A percentile compares a stretch with the other conserved stretches of the same genome.
Conservation (phyloP, 2,797 vertebrate species). For the Megalops cyprinoides region DNA sequence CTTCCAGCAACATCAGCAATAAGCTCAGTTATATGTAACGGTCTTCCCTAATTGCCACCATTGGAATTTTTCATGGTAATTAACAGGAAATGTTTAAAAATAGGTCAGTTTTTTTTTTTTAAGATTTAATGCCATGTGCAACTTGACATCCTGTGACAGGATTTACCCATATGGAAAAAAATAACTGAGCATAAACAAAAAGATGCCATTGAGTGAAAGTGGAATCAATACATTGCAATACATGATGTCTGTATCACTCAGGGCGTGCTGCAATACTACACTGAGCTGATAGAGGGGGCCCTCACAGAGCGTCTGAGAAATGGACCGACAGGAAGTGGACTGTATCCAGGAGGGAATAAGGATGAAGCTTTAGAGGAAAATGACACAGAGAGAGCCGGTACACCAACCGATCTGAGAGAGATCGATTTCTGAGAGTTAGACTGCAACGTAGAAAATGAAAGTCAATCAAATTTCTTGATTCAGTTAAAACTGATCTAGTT, state of each 20-base stretch:
- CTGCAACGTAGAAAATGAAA: conserved; percentile 26
- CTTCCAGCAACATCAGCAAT: too few relatives aligned
- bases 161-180: too few relatives aligned
- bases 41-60: too few relatives aligned
- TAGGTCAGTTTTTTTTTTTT: too few relatives aligned
- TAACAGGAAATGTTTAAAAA: too few relatives aligned
- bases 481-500: conserved; percentile 17
- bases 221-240: neutral
- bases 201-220: neutral
- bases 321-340: conserved; percentile 35
- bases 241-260: conserved; percentile 42
- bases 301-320: conserved; percentile 68
- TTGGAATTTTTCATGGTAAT: too few relatives aligned
- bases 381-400: conserved; percentile 65
- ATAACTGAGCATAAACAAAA: too few relatives aligned
- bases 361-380: conserved; percentile 60
- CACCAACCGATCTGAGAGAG: conserved; percentile 77
- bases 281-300: conserved; percentile 71
- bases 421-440: conserved; percentile 69
- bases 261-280: conserved; percentile 74
- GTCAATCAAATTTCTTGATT: conserved; percentile 44
- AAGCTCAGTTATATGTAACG: too few relatives aligned
- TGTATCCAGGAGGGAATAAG: conserved; percentile 50
- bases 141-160: too few relatives aligned
- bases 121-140: too few relatives aligned